Evolutionary conservation across 2,888 invertebrate species (phyloP), one percentile per base, ranked within the genome.

Genomic region (Drosophila mimica): DNA sequence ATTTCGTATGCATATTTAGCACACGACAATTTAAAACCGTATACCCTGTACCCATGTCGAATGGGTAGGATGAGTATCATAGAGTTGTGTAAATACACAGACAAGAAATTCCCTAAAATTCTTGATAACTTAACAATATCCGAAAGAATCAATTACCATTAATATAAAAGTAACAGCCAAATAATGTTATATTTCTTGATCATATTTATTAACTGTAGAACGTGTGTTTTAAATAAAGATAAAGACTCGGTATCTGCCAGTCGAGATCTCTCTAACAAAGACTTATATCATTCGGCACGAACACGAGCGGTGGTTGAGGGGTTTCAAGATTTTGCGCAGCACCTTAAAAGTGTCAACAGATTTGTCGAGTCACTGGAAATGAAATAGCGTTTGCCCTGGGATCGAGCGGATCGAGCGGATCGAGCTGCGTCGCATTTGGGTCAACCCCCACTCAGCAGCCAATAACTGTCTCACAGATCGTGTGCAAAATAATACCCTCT

Each of bases 321-420:
- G 46, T 17, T 48, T 53, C 66, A 64, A 58, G 70, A 52, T 79
- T 79, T 78, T 79, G 78, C 79, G 78, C 79, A 79, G 79, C 79
- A 78, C 70, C 79, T 78, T 67, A 70, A 77, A 79, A 81, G 67
- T 83, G 83, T 87, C 87, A 86, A 83, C 80, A 86, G 77, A 83
- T 83, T 81, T 82, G 70, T 61, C 72, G 65, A 78, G 63, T 63
- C 56, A 31, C 67, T 76, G 76, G 75, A 67, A 48, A 54, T 72
- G 48, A 58, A 60, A 46, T 57, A 60, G 40, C 64, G 13, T 46
- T 38, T 53, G 25, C 49, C 43, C n/a, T 49, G 59, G 43, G 73
- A 66, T 58, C 64, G 58, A 56, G 61, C 68, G 64, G 25, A 43
- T 60, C 25, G 25, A 36, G 76, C 68, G 64, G 25, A 43, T 60